phyloP scores from a whole-genome alignment of 2,797 vertebrate genomes.

The Myotis planiceps region DNA sequence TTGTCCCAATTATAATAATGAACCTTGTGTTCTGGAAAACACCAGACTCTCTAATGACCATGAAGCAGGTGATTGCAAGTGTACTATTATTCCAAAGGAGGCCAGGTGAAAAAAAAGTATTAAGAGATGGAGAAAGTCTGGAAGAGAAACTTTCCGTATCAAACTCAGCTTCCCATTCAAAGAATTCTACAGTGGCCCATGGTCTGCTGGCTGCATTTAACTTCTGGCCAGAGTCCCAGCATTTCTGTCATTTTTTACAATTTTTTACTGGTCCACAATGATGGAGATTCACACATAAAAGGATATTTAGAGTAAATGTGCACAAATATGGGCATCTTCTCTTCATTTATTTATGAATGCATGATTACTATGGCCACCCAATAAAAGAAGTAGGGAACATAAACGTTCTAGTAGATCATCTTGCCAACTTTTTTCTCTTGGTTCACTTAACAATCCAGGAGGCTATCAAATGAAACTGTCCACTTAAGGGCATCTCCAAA shows the following conservation, averaged over 20 bases:
- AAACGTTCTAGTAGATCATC: conserved; percentile 31
- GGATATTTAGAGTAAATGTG: not conserved
- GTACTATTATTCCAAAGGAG: not conserved
- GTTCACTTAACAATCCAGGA: not conserved
- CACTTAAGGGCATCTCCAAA: conserved; percentile 42
- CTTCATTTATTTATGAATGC: conserved; percentile 37
- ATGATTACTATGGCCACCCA: not conserved
- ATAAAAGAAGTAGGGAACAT: conserved; percentile 29
- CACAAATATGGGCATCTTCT: conserved; percentile 35
- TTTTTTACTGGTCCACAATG: not conserved
- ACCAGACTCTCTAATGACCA: not conserved
- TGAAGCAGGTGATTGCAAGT: not conserved
- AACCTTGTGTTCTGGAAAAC: not conserved
- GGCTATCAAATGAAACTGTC: conserved; percentile 17
- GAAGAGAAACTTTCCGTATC: not conserved
- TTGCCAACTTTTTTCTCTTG: conserved; percentile 47
- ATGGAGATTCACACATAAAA: not conserved
- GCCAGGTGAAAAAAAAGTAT: not conserved
- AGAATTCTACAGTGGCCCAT: not conserved
- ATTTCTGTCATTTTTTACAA: conserved; percentile 1
- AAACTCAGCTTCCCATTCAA: conserved; percentile 11
- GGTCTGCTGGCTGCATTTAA: not conserved
- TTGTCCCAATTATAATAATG: not conserved
- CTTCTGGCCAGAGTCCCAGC: conserved; percentile 15
- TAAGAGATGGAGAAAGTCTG: not conserved